These are phyloP conservation scores for Burhinus bistriatus DNA, from an alignment of 2,113 vertebrate species.

Conservation along the genomic window DNA sequence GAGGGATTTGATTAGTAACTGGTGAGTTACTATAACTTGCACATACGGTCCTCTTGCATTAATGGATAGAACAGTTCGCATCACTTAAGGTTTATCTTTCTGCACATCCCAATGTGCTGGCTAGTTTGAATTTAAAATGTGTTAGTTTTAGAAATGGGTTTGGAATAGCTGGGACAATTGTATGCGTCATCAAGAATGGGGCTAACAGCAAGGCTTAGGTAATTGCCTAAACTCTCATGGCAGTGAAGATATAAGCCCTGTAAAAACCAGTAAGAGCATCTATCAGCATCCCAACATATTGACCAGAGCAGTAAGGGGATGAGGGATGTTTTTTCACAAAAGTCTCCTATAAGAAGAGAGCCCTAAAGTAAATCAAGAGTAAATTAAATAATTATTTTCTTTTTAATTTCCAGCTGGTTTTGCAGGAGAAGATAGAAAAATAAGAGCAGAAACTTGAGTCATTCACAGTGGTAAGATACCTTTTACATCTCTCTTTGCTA, in stretches of 20 bases:
- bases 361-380: background rate
- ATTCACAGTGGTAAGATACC: background rate
- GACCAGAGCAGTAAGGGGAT: background rate
- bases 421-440: background rate
- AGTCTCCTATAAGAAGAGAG: background rate
- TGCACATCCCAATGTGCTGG: background rate
- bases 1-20: background rate
- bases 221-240: background rate
- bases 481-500: background rate
- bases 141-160: background rate
- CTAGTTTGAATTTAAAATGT: background rate
- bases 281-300: background rate
- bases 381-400: background rate
- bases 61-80: background rate
- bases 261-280: background rate
- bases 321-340: background rate
- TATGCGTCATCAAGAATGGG: background rate
- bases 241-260: background rate
- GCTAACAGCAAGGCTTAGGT: background rate
- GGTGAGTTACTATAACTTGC: background rate
- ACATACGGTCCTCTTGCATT: rapidly evolving
- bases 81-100: background rate
- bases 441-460: background rate
- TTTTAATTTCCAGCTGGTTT: background rate
- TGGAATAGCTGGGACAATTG: background rate